These are phyloP conservation scores for Coregonus suidteri DNA, from an alignment of 2,797 vertebrate genomes.

Conservation along the genomic window DNA sequence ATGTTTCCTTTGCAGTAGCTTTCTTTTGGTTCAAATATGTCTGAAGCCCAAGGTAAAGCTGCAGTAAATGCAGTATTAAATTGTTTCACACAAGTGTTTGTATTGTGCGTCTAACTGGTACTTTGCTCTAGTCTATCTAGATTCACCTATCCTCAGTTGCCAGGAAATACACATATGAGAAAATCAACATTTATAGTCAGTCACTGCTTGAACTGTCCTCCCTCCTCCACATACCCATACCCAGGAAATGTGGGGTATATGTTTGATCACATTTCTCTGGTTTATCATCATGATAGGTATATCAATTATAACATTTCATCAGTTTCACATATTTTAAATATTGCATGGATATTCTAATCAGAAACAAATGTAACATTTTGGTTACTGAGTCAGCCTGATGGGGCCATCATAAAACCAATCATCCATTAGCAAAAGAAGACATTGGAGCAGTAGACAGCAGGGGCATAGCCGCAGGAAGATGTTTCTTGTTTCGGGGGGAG, in stretches of 20 bases:
- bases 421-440: too few relatives aligned
- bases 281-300: not conserved
- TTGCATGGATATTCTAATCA: not conserved
- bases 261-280: not conserved
- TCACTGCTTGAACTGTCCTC: conserved; percentile 1
- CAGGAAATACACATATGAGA: conserved; percentile 34
- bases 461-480: too few relatives aligned
- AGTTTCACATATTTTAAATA: too few relatives aligned
- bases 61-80: not conserved
- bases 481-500: too few relatives aligned
- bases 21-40: not conserved
- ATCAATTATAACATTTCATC: not conserved
- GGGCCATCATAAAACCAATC: too few relatives aligned
- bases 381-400: not conserved
- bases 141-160: conserved; percentile 23
- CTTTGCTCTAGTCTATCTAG: not conserved
- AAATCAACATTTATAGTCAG: conserved; percentile 44
- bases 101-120: not conserved
- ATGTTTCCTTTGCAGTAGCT: not conserved
- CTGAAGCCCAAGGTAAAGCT: too few relatives aligned
- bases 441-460: too few relatives aligned
- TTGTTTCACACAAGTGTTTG: not conserved
- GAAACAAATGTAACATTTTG: not conserved
- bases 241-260: not conserved
- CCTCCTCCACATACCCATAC: not conserved